Base-by-base conservation (phyloP, 2,797 vertebrate genomes). In the Phrynocephalus guinanensis region DNA sequence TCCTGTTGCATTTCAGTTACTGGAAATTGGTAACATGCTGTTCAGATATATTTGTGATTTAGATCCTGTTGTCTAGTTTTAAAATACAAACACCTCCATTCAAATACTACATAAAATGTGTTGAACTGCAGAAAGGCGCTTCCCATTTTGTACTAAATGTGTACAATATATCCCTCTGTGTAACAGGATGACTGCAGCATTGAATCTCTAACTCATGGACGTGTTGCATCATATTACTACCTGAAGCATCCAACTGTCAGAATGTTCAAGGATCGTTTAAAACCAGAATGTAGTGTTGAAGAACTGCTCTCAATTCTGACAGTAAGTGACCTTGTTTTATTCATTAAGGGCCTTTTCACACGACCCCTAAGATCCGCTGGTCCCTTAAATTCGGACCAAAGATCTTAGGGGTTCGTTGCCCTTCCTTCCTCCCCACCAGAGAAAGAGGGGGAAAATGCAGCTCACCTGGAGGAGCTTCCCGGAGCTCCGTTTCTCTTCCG, bases 181-280 rank as follows among this genome's bases (percentile, higher is more conserved):
- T 81, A 84, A 76, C 91, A 99, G 99, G 98, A 99, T 75, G 98
- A 97, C 85, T 97, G 95, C 78, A 97, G 95, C 84, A 98, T 99
- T 28, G 97, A 98, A 77, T 97, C 99, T 0, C 96, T 98, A 88
- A 98, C 98, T 0, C 98, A 97, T 0, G 98, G 98, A 10, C 98
- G 98, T 24, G 99, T 99, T 76, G 96, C 97, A 60, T 99, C 99
- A 83, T 99, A 99, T 91, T 99, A 99, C 94, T 99, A 99, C 95
- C 93, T 99, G 96, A 99, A 96, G 89, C 98, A 99, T 94, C 97
- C 98, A 93, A 99, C 98, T 30, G 95, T 99, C 87, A 96, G 97
- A 86, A 98, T 97, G 97, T 99, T 99, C 92, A 98, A 98, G 93
- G 98, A 99, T 22, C 96, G 95, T 38, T 94, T 99, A 93, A 98